A percentile compares a stretch with the other conserved stretches of the same genome.
Evolutionary conservation across 2,113 vertebrate species (phyloP).

Genomic region (Brevimyrus niger): DNA sequence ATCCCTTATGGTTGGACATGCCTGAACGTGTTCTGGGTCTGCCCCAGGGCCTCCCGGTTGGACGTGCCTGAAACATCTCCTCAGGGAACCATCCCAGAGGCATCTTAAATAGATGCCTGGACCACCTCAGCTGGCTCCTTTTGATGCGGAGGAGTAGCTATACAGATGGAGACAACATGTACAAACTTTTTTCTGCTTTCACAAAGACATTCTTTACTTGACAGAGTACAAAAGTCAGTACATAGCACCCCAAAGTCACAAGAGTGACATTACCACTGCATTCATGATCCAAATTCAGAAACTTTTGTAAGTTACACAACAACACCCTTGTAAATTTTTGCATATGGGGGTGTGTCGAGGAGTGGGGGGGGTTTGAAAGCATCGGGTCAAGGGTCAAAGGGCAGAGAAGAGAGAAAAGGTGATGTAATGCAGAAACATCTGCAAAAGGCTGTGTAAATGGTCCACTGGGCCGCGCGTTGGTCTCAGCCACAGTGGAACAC

Average conservation of each 20-base stretch:
- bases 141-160: background rate
- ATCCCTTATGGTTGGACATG: too few relatives aligned
- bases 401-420: background rate
- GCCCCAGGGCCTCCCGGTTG: background rate
- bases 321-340: background rate
- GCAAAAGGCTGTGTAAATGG: background rate
- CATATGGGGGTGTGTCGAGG: background rate
- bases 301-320: background rate
- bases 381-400: background rate
- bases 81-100: background rate
- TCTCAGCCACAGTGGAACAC: background rate
- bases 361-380: background rate
- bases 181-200: background rate
- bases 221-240: background rate
- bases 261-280: background rate
- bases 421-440: conserved; percentile 20
- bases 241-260: background rate
- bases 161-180: background rate
- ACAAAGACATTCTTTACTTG: background rate
- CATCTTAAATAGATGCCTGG: background rate
- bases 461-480: background rate
- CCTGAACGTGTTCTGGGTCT: too few relatives aligned
- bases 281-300: background rate
- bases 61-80: background rate
- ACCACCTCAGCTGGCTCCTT: background rate